Evolutionary conservation across 2,797 vertebrate species (phyloP).

Genomic region (Chaetodon trifasciatus): DNA sequence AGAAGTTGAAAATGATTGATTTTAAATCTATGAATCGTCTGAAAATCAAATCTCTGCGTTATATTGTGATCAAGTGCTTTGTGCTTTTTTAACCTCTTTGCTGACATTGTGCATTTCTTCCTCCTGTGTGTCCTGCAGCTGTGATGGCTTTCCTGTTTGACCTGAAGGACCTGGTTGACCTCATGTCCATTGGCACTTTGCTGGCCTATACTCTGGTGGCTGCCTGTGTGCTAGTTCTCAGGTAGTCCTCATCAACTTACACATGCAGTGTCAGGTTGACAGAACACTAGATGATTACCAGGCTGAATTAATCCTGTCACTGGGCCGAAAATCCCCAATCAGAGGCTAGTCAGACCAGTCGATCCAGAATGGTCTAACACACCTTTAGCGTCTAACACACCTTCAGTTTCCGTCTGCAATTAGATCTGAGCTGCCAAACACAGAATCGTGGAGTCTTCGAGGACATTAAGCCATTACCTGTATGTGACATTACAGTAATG

Average conservation of each 20-base stretch:
- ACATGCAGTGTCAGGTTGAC: not conserved
- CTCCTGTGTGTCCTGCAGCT: constrained; percentile 80
- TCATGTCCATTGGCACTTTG: constrained; percentile 98
- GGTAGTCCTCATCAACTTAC: constrained; percentile 82
- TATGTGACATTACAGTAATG: not conserved
- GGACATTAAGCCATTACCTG: not conserved
- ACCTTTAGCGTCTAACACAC: not conserved
- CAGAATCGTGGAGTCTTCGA: not conserved
- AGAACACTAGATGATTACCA: not conserved
- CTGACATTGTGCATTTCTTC: not conserved
- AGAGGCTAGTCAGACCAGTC: not conserved
- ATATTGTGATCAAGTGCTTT: not conserved
- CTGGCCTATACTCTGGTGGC: constrained; percentile 97
- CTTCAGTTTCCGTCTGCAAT: not conserved
- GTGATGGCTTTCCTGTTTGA: constrained; percentile 97
- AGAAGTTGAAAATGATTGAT: not conserved
- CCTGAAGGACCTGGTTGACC: constrained; percentile 95
- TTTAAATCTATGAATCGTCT: not conserved
- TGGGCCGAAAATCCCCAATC: not conserved
- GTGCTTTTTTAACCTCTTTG: not conserved
- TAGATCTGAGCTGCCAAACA: not conserved
- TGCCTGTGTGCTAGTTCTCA: constrained; percentile 94
- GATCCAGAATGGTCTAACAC: not conserved
- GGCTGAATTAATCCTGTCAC: not conserved
- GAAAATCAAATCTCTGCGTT: constrained; percentile 3